Evolutionary conservation across 2,797 vertebrate species (phyloP).

Genomic region (Mastacembelus armatus): DNA sequence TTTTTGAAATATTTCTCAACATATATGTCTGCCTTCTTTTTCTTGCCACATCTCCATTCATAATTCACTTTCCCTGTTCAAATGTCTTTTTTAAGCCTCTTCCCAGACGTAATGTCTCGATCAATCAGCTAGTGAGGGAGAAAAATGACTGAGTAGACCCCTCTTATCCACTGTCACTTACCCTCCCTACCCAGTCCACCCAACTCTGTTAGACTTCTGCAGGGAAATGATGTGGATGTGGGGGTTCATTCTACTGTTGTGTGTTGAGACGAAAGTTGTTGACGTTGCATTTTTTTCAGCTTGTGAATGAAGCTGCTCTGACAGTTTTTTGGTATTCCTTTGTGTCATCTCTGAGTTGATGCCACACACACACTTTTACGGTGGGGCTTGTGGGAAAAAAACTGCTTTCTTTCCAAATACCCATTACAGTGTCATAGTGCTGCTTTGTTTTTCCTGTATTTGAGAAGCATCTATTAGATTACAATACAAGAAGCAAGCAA

Average conservation of each 20-base stretch:
- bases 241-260: not conserved
- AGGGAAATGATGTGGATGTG: constrained; percentile 4
- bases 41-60: constrained; percentile 56
- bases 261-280: constrained; percentile 20
- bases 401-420: not conserved
- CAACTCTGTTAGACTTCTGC: constrained; percentile 2
- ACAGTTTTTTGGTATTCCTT: constrained; percentile 23
- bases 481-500: constrained; percentile 4
- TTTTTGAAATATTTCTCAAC: constrained; percentile 61
- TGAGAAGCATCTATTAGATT: not conserved
- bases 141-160: constrained; percentile 63
- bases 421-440: not conserved
- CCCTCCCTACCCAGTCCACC: not conserved
- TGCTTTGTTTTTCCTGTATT: not conserved
- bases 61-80: constrained; percentile 68
- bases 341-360: constrained; percentile 24
- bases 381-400: too few species aligned
- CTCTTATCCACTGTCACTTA: constrained; percentile 27
- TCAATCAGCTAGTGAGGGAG: constrained; percentile 58
- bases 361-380: not conserved
- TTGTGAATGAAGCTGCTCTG: not conserved
- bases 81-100: constrained; percentile 65
- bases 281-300: constrained; percentile 22
- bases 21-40: constrained; percentile 47
- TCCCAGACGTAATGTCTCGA: constrained; percentile 55